phyloP scores from a whole-genome alignment of 2,797 vertebrate species.

The Pipistrellus nathusii region DNA sequence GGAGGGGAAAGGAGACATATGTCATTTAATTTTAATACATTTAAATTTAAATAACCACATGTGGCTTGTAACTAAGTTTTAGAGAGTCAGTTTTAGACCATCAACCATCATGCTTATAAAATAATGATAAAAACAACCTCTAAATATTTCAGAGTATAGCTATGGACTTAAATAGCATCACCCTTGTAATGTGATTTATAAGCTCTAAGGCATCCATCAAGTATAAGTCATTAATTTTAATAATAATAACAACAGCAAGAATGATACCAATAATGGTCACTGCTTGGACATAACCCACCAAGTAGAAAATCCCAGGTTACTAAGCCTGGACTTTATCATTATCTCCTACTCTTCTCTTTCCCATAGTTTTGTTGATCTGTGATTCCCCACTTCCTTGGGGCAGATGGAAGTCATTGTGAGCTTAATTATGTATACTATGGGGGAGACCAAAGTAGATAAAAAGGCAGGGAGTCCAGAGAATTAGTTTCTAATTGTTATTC shows the following conservation, averaged over 20 bases:
- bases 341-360: constrained; percentile 20
- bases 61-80: background rate
- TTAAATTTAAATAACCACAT: constrained; percentile 18
- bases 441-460: constrained; percentile 58
- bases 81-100: background rate
- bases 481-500: constrained; percentile 63
- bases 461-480: constrained; percentile 61
- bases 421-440: constrained; percentile 62
- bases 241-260: background rate
- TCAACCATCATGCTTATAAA: background rate
- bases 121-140: background rate
- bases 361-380: constrained; percentile 22
- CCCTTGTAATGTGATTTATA: background rate
- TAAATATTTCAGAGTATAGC: background rate
- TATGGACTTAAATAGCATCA: background rate
- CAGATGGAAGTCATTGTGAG: constrained; percentile 49
- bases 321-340: background rate
- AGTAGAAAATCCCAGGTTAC: background rate
- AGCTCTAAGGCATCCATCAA: background rate
- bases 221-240: background rate
- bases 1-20: no score
- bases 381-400: constrained; percentile 41
- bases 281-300: background rate
- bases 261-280: background rate
- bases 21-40: constrained; percentile 31